Evolutionary conservation across 2,888 invertebrate genomes (phyloP).

Genomic region (Tachystola acroxantha): DNA sequence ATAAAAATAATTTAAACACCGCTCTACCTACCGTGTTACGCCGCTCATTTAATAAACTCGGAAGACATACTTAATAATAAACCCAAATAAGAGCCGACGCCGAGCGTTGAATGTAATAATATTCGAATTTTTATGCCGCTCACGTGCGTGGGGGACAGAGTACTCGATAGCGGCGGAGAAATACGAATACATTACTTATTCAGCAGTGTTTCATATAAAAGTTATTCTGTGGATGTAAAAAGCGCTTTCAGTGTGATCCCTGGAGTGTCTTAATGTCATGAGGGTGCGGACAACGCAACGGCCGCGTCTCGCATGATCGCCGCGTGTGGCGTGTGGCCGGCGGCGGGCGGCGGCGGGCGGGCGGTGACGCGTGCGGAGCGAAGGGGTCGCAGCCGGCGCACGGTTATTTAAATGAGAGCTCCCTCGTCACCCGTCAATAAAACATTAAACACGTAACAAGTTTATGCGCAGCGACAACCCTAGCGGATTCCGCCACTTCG

Average conservation of each 20-base stretch:
- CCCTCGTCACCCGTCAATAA: slow-evolving; percentile 76
- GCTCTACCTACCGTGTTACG: slow-evolving; percentile 20
- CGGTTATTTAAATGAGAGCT: slow-evolving; percentile 72
- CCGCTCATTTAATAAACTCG: slow-evolving; percentile 18
- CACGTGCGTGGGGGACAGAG: slow-evolving; percentile 14
- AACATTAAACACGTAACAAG: slow-evolving; percentile 79
- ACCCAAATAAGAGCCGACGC: slow-evolving; percentile 12
- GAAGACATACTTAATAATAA: slow-evolving; percentile 15
- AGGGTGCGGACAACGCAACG: slow-evolving; percentile 16
- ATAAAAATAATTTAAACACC: slow-evolving; percentile 24
- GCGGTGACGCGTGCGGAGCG: slow-evolving; percentile 36
- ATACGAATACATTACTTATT: slow-evolving; percentile 17
- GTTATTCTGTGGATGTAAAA: slow-evolving; percentile 10
- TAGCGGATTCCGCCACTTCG: slow-evolving; percentile 78
- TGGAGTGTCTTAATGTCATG: slow-evolving; percentile 9
- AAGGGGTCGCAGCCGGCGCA: slow-evolving; percentile 29
- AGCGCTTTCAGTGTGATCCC: slow-evolving; percentile 4
- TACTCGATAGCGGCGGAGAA: slow-evolving; percentile 16
- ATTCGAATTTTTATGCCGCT: slow-evolving; percentile 20
- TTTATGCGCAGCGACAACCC: slow-evolving; percentile 77
- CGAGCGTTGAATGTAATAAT: slow-evolving; percentile 15
- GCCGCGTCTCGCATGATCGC: slow-evolving; percentile 16
- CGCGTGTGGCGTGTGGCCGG: slow-evolving; percentile 29
- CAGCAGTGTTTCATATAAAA: slow-evolving; percentile 9
- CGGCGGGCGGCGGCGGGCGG: too few species aligned